Percentiles rank a stretch among this genome's conserved stretches.
Conservation (phyloP, 2,888 invertebrate genomes). For the Lysandra coridon region DNA sequence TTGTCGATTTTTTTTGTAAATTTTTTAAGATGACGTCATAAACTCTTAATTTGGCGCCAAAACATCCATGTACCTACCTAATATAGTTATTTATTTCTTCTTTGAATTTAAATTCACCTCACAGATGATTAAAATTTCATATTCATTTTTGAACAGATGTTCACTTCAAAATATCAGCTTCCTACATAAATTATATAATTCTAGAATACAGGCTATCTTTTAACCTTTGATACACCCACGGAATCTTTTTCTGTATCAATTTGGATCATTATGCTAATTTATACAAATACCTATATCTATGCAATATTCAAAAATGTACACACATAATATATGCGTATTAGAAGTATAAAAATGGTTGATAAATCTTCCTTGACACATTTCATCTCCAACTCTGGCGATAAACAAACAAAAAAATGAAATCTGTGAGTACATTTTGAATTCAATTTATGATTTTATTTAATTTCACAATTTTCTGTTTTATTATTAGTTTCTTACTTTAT, state of each 20-base stretch:
- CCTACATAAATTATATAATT: neutral
- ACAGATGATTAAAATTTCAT: neutral
- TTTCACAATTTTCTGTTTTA: neutral
- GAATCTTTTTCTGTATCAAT: neutral
- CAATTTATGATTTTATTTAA: neutral
- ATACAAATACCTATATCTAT: neutral
- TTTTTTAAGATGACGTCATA: too few species aligned
- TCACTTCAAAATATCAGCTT: neutral
- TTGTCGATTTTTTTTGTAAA: too few species aligned
- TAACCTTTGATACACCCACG: neutral
- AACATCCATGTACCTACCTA: too few species aligned
- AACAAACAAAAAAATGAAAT: constrained; percentile 3
- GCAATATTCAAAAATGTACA: neutral
- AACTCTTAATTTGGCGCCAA: too few species aligned
- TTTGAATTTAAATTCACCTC: too few species aligned
- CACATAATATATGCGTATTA: neutral
- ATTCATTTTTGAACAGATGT: neutral
- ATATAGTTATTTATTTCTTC: too few species aligned
- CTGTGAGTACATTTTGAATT: constrained; percentile 11
- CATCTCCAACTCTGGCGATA: neutral
- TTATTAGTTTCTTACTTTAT: neutral
- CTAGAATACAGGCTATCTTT: neutral
- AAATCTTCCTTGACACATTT: neutral
- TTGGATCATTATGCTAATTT: neutral
- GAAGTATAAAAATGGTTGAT: neutral